Percentiles rank a stretch among this genome's conserved stretches.
phyloP scores from a whole-genome alignment of 2,113 vertebrate genomes.

The Porphyrio hochstetteri region DNA sequence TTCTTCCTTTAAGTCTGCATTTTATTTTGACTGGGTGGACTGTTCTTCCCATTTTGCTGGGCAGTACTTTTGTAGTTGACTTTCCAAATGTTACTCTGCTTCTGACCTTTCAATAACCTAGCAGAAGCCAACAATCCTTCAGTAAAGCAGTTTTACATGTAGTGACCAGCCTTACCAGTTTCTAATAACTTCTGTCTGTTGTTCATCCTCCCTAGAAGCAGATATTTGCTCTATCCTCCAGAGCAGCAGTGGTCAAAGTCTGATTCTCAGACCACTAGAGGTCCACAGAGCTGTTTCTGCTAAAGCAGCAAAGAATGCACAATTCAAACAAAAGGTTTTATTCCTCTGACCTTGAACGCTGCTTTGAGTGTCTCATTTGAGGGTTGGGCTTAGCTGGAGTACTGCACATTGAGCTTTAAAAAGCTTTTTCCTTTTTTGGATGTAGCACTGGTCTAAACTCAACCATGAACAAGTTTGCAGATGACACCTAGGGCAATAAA shows the following conservation, averaged over 20 bases:
- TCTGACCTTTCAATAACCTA: not conserved
- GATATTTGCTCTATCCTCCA: not conserved
- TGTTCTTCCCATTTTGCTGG: not conserved
- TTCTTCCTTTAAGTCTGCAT: not conserved
- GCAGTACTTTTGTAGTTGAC: not conserved
- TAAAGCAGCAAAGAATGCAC: not conserved
- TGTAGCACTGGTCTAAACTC: not conserved
- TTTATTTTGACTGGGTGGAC: not conserved
- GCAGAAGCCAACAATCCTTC: not conserved
- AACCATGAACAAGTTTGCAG: slow-evolving; percentile 4
- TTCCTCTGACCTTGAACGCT: not conserved
- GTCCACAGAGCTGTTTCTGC: slow-evolving; percentile 61
- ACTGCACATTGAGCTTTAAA: not conserved
- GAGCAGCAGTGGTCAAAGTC: not conserved
- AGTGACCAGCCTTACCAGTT: not conserved
- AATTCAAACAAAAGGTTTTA: not conserved
- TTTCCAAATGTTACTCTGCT: not conserved
- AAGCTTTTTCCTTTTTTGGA: not conserved
- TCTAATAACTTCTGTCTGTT: not conserved
- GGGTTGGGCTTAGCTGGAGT: not conserved
- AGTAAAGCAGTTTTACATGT: not conserved
- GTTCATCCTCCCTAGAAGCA: not conserved
- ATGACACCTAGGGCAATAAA: not conserved
- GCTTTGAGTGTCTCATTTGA: rapidly evolving
- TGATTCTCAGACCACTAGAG: slow-evolving; percentile 56